phyloP scores from a whole-genome alignment of 92 coral and sea anemone species.

The Porites rus region DNA sequence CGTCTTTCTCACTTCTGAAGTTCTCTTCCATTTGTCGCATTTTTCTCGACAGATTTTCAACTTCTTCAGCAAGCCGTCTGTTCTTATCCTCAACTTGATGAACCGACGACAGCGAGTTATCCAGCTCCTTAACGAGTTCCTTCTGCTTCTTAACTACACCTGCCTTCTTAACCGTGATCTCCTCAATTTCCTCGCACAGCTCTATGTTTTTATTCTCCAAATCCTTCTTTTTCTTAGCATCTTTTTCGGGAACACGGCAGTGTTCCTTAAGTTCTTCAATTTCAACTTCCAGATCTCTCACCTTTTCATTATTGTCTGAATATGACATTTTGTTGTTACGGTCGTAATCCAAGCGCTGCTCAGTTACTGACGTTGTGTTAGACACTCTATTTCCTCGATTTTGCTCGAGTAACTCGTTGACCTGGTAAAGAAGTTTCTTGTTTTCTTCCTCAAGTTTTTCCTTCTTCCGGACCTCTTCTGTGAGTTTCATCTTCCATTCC shows the following conservation, averaged over 20 bases:
- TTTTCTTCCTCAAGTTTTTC: conserved; percentile 85
- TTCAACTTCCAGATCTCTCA: conserved; percentile 61
- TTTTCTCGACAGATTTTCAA: conserved; percentile 69
- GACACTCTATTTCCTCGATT: neutral
- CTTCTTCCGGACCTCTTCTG: conserved; percentile 72
- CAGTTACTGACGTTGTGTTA: neutral
- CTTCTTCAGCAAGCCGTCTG: conserved; percentile 68
- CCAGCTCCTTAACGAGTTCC: conserved; percentile 73
- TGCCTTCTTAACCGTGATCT: conserved; percentile 67
- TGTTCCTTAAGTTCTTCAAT: conserved; percentile 64
- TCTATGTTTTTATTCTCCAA: conserved; percentile 75
- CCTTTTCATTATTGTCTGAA: conserved; percentile 26
- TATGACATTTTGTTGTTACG: conserved; percentile 21
- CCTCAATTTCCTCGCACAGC: conserved; percentile 72
- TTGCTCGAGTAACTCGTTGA: conserved; percentile 69
- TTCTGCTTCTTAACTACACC: conserved; percentile 76
- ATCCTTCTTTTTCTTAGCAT: conserved; percentile 70
- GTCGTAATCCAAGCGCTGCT: conserved; percentile 12
- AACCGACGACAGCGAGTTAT: conserved; percentile 64
- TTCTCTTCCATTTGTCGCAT: conserved; percentile 85
- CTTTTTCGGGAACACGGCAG: conserved; percentile 61
- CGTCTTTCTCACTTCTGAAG: conserved; percentile 80
- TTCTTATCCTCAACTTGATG: conserved; percentile 71
- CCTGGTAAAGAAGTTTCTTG: conserved; percentile 81
- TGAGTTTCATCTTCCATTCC: conserved; percentile 49